Evolutionary conservation across 2,888 invertebrate genomes (phyloP), one percentile per base, ranked within the genome.

Genomic region (Autographa pulchrina): DNA sequence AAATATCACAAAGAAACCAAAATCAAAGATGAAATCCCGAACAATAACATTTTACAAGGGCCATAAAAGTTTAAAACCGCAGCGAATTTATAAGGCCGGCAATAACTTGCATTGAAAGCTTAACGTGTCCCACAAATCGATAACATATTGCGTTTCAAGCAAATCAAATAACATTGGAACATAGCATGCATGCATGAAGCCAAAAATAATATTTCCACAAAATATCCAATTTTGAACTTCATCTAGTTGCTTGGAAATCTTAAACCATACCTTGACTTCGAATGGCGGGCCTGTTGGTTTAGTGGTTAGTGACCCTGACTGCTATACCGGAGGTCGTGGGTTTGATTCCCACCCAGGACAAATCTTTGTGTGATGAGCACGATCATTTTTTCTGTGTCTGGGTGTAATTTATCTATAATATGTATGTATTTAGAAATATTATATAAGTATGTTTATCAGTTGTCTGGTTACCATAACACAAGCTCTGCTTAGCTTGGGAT

Each of bases 21-120:
- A 48, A n/a, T 48, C n/a, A n/a, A 48, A 48, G 7, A 43, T 43
- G 14, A 16, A 16, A 43, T 16, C 16, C 48, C 48, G n/a, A n/a
- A 48, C n/a, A 48, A 48, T 48, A 48, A n/a, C 16, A 48, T 48
- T 48, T 48, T 7, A 6, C 6, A n/a, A n/a, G n/a, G n/a, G n/a
- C 48, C 6, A 48, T 48, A 48, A 48, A 48, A 48, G n/a, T 48
- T 48, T 48, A n/a, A 48, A 48, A 48, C 48, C 48, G n/a, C 48
- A n/a, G n/a, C 48, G 48, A n/a, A 48, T 48, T 48, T 48, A 48
- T 48, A 48, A n/a, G 48, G 48, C 48, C n/a, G n/a, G n/a, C 48
- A 48, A 48, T 48, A 48, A n/a, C 48, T 48, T 48, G 48, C 48
- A 48, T 48, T 48, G 48, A 48, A 48, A 48, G 48, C n/a, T 7